Base-by-base conservation (phyloP, 1,140 invertebrate genomes). In the Listronotus oregonensis region DNA sequence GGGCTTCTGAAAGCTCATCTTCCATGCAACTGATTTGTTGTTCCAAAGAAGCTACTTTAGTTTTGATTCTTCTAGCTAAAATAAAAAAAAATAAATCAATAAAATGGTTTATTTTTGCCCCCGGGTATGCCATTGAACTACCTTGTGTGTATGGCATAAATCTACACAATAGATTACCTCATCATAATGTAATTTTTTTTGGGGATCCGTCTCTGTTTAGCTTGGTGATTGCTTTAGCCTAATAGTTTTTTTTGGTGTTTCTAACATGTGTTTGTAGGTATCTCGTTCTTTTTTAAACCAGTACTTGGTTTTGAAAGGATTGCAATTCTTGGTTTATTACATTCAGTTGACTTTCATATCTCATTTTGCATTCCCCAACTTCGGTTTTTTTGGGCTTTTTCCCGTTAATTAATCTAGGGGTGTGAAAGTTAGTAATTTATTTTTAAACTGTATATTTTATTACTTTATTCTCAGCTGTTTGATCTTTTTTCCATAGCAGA, bases 181-280 rank as follows among this genome's bases (percentile, higher is more conserved):
- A 69, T 88, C 86, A 14, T 73, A 72, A 55, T 68, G 50, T 43
- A 66, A 39, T 31, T 47, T 50, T 21, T 47, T 37, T 47, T 67
- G 55, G 10, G 64, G 42, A 64, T 37, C 62, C 18, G 78, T 72
- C 79, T 63, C 74, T 76, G 3, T 69, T 73, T 71, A 66, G 74
- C 68, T 81, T 81, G 76, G 71, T 54, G 65, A 71, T 27, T 71
- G 69, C 69, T 92, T 94, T 0, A 92, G 80, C 66, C 86, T 84
- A 58, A 94, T 91, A 14, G 86, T 92, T 80, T 89, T 92, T 74
- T 92, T 92, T 0, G 92, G 90, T 14, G 87, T 86, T 73, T 95
- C 92, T 31, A 95, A 74, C 89, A 97, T 94, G 75, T 96, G 92
- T 69, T 94, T 93, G 71, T 94, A 95, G 31, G 90, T 91, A 75